Evolutionary conservation across 2,113 vertebrate species (phyloP).

Genomic region (Microcebus jonahi): DNA sequence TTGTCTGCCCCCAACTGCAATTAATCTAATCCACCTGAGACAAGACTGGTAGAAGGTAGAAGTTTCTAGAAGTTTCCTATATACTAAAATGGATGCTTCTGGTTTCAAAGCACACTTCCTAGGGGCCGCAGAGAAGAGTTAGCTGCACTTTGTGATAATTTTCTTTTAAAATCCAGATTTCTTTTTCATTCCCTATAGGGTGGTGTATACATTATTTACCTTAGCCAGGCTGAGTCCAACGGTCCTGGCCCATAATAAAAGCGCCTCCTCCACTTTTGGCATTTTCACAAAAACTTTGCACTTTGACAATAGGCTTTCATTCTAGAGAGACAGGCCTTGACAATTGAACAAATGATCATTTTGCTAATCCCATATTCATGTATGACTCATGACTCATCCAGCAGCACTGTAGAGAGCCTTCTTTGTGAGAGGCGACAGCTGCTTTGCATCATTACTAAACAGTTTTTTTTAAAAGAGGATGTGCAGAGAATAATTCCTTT

Average conservation of each 20-base stretch:
- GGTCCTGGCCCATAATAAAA: not conserved
- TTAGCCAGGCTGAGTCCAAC: not conserved
- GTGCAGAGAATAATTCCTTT: not conserved
- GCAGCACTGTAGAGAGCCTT: not conserved
- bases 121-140: not conserved
- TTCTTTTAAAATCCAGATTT: not conserved
- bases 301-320: not conserved
- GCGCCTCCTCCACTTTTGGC: no score
- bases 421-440: constrained; percentile 39
- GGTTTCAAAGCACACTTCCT: not conserved
- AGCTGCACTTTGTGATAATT: not conserved
- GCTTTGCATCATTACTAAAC: constrained; percentile 17
- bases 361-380: constrained; percentile 49
- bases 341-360: constrained; percentile 29
- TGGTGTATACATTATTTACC: not conserved
- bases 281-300: not conserved
- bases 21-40: not conserved
- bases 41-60: not conserved
- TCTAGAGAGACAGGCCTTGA: not conserved
- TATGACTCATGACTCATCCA: constrained; percentile 37
- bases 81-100: accelerated
- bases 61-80: not conserved
- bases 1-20: not conserved
- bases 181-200: not conserved
- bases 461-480: not conserved